Percentiles rank a stretch among this genome's conserved stretches.
phyloP scores from a whole-genome alignment of 2,113 vertebrate species.

The Nothobranchius furzeri region DNA sequence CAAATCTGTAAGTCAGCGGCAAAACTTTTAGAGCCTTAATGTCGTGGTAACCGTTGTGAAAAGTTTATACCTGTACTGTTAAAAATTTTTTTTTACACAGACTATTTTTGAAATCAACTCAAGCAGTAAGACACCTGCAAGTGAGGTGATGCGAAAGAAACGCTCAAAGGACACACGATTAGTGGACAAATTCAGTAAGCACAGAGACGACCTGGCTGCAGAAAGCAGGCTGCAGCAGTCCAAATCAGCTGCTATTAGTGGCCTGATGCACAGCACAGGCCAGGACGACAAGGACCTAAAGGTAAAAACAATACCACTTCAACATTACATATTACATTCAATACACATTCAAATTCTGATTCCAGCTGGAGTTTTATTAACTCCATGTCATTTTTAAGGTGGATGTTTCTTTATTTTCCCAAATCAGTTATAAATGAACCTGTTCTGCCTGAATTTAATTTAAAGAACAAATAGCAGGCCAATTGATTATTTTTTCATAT shows the following conservation, averaged over 20 bases:
- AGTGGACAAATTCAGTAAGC: slow-evolving; percentile 83
- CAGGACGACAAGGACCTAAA: slow-evolving; percentile 63
- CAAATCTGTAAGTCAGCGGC: slow-evolving; percentile 82
- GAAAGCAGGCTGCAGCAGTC: slow-evolving; percentile 41
- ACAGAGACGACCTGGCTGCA: slow-evolving; percentile 64
- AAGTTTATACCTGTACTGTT: neutral
- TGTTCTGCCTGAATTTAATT: no score
- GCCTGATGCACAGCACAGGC: neutral
- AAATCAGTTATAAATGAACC: no score
- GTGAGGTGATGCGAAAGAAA: slow-evolving; percentile 89
- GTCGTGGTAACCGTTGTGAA: neutral
- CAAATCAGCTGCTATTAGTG: neutral
- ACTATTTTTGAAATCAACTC: slow-evolving; percentile 97
- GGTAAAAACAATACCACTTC: slow-evolving; percentile 37
- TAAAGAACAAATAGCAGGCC: no score
- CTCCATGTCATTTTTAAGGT: no score
- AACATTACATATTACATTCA: no score
- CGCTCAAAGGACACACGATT: slow-evolving; percentile 79
- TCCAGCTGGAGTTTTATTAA: no score
- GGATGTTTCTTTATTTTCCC: no score
- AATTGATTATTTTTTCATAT: no score
- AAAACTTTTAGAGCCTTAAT: neutral
- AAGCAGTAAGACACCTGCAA: slow-evolving; percentile 83
- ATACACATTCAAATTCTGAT: no score
- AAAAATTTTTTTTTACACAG: slow-evolving; percentile 60